These are phyloP conservation scores for Psilanteris sp. DNA, from an alignment of 1,140 invertebrate species.

Conservation along the genomic window DNA sequence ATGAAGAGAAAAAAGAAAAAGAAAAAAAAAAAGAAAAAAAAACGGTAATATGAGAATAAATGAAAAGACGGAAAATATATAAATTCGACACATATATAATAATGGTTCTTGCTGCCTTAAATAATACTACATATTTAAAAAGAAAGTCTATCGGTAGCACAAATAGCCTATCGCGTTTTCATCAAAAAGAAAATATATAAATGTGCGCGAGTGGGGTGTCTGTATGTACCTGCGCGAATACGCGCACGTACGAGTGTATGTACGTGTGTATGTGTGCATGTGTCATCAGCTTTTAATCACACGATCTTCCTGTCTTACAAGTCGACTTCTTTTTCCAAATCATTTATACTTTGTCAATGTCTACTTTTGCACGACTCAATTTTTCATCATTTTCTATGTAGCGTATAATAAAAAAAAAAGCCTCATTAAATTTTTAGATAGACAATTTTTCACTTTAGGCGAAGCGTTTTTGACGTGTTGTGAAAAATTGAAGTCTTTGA, in stretches of 20 bases:
- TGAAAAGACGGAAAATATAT: constrained; percentile 59
- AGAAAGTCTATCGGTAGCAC: constrained; percentile 59
- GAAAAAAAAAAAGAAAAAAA: constrained; percentile 36
- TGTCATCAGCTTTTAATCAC: constrained; percentile 51
- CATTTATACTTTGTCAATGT: constrained; percentile 56
- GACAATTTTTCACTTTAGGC: constrained; percentile 45
- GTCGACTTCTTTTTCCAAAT: constrained; percentile 42
- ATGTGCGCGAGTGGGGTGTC: no score
- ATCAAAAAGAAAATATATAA: constrained; percentile 40
- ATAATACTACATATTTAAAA: constrained; percentile 68
- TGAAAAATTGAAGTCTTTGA: constrained; percentile 46
- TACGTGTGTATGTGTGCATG: no score
- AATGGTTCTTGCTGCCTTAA: constrained; percentile 72
- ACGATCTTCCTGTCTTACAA: constrained; percentile 44
- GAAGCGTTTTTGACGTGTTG: constrained; percentile 30
- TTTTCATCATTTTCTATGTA: constrained; percentile 60
- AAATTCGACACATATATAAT: constrained; percentile 66
- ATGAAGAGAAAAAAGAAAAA: constrained; percentile 46
- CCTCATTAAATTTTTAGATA: constrained; percentile 45
- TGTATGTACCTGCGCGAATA: no score
- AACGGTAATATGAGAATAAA: constrained; percentile 25
- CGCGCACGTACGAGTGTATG: no score
- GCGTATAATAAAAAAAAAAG: constrained; percentile 27
- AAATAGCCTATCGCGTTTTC: constrained; percentile 55
- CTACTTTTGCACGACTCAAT: constrained; percentile 53